Evolutionary conservation across 2,113 vertebrate genomes (phyloP).

Genomic region (Epinephelus moara): DNA sequence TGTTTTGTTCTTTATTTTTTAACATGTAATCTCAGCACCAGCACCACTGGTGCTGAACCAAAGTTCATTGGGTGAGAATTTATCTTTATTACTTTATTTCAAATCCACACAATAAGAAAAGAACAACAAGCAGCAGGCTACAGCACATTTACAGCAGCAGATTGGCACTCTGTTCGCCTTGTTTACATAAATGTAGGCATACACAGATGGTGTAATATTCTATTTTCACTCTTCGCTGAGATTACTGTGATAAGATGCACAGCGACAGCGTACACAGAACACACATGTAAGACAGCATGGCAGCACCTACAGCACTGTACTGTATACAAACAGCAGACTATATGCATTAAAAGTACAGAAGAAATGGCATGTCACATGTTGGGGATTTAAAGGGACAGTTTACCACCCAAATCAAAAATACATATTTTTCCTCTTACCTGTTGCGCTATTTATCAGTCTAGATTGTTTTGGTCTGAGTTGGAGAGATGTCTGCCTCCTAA

Average conservation of each 20-base stretch:
- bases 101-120: neutral
- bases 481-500: no score
- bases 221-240: slow-evolving; percentile 47
- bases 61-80: neutral
- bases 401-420: no score
- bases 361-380: neutral
- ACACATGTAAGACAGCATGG: slow-evolving; percentile 41
- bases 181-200: slow-evolving; percentile 31
- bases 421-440: no score
- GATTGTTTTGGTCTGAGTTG: no score
- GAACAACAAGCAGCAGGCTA: neutral
- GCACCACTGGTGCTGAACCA: neutral
- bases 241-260: slow-evolving; percentile 62
- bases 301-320: slow-evolving; percentile 48
- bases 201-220: slow-evolving; percentile 58
- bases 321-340: slow-evolving; percentile 18
- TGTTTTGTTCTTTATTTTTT: neutral
- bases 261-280: slow-evolving; percentile 42
- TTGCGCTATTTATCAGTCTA: no score
- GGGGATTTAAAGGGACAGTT: neutral
- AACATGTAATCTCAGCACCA: neutral
- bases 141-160: slow-evolving; percentile 14
- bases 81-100: neutral
- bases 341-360: slow-evolving; percentile 4
- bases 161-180: neutral